A percentile compares a stretch with the other conserved stretches of the same genome.
phyloP scores from a whole-genome alignment of 2,797 vertebrate species.

The Smutsia temminckii region DNA sequence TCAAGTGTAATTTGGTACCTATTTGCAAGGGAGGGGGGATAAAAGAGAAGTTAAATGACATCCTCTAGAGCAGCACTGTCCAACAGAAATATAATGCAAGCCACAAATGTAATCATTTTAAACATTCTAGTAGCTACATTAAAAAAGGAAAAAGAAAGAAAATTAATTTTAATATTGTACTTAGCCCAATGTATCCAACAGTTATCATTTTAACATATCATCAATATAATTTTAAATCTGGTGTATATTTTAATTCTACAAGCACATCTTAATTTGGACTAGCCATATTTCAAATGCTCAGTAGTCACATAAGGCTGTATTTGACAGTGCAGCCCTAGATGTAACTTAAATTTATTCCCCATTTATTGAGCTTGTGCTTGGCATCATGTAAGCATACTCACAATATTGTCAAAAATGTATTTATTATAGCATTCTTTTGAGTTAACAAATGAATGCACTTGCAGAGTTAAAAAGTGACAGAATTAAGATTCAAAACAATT shows the following conservation, averaged over 20 bases:
- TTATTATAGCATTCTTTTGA: background rate
- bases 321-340: background rate
- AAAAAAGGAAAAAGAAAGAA: background rate
- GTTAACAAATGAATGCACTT: background rate
- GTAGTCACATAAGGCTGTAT: background rate
- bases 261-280: background rate
- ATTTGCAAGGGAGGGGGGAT: slow-evolving; percentile 2
- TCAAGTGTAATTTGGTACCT: slow-evolving; percentile 61
- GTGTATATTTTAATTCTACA: background rate
- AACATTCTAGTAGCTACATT: background rate
- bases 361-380: background rate
- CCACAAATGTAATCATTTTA: background rate
- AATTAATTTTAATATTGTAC: slow-evolving; percentile 10
- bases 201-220: background rate
- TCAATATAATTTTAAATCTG: background rate
- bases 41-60: slow-evolving; percentile 26
- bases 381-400: background rate
- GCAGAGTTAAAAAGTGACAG: background rate
- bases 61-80: background rate
- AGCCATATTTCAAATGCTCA: background rate
- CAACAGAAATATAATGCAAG: background rate
- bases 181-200: background rate
- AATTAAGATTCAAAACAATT: background rate
- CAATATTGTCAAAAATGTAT: background rate
- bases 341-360: background rate